Evolutionary conservation across 2,113 vertebrate genomes (phyloP).

Genomic region (Odobenus rosmarus): DNA sequence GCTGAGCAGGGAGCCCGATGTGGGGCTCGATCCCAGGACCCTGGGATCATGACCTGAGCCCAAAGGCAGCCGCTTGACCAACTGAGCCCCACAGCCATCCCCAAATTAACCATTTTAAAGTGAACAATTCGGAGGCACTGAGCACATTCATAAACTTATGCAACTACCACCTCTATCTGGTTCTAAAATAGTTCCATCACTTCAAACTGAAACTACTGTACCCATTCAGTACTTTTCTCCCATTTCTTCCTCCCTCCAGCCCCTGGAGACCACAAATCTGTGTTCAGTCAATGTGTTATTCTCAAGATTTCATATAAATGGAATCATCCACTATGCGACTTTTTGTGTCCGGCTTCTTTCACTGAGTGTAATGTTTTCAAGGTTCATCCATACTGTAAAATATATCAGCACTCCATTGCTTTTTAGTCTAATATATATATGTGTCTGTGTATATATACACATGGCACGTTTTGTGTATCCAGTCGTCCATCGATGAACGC

Average conservation of each 20-base stretch:
- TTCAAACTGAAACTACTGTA: neutral
- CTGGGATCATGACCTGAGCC: neutral
- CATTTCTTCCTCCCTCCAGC: neutral
- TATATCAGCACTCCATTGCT: no score
- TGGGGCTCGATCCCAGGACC: neutral
- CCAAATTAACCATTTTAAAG: neutral
- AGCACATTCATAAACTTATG: neutral
- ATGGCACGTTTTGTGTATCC: no score
- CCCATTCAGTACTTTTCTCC: neutral
- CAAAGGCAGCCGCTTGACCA: neutral
- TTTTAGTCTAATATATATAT: neutral
- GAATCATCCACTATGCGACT: neutral
- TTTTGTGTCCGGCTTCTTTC: neutral
- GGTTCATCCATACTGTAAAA: neutral
- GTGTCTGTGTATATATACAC: no score
- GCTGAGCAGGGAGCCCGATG: neutral
- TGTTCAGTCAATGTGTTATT: neutral
- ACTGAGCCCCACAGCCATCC: neutral
- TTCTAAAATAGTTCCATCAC: neutral
- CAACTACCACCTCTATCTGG: neutral
- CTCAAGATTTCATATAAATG: neutral
- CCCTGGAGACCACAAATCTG: neutral
- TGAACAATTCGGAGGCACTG: neutral
- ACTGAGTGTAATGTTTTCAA: no score
- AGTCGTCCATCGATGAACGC: neutral